Evolutionary conservation across 1,140 invertebrate species (phyloP), one percentile per base, ranked within the genome.

Genomic region (Onthophagus taurus): DNA sequence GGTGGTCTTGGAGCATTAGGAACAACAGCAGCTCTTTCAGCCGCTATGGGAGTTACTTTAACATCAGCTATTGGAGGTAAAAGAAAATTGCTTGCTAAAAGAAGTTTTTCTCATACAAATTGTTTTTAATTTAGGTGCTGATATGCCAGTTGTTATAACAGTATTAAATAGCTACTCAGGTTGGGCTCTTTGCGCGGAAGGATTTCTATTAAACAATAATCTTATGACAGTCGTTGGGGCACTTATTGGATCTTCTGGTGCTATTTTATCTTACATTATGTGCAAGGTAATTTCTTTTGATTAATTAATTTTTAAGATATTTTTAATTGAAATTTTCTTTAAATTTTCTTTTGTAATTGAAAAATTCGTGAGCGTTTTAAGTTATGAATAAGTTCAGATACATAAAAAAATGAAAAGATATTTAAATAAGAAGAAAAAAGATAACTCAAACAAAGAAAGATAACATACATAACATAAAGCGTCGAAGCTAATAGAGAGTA

Each of bases 91-190:
- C 16, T 47, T 3, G 16, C 31, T 42, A 12, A 13, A 18, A n/a
- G n/a, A n/a, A n/a, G n/a, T 42, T n/a, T 42, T 39, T 23, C 8
- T 12, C 7, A 17, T 30, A 46, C 11, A 16, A 14, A 1, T 9
- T 31, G 20, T 21, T 29, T 42, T 36, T 46, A 43, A 58, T 57
- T 45, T 51, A 80, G 80, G 83, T 54, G 88, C 88, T 52, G 89
- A 92, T 66, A 93, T 93, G 89, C 89, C 89, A 2, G 89, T 93
- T 1, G 89, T 93, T 2, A 92, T 93, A 49, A 92, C 89, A 12
- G 89, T 93, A 2, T 68, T 93, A 4, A 94, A 94, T 74, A 85
- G 80, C 55, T 82, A 81, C 60, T 80, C 77, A 0, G 79, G 78
- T 4, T 93, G 89, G 88, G 88, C 89, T 12, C 68, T 92, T 31